These are phyloP conservation scores for Sphaeridia pumilis DNA, from an alignment of 2,888 invertebrate genomes.

Conservation along the genomic window DNA sequence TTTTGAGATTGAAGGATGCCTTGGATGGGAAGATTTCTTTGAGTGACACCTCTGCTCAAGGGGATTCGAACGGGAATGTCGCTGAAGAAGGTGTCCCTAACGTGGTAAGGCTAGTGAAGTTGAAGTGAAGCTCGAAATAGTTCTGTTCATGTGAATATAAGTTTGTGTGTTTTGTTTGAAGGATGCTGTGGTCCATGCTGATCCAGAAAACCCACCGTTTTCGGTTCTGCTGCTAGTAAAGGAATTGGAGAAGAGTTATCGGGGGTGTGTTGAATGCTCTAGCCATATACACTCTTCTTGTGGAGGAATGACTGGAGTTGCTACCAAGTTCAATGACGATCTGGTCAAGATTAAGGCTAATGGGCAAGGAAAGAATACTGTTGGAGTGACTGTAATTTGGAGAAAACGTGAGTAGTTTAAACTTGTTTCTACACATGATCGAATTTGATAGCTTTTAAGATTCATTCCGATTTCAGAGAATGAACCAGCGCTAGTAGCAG, in stretches of 20 bases:
- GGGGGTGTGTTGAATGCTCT: not conserved
- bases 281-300: slow-evolving; percentile 16
- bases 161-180: too few relatives aligned
- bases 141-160: too few relatives aligned
- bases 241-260: slow-evolving; percentile 13
- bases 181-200: slow-evolving; percentile 22
- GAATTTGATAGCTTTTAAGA: not conserved
- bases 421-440: not conserved
- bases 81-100: too few relatives aligned
- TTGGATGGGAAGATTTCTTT: not conserved
- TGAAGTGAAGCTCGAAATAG: too few relatives aligned
- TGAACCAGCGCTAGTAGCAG: slow-evolving; percentile 15
- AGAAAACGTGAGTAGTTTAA: not conserved
- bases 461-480: too few relatives aligned
- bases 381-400: not conserved
- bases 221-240: slow-evolving; percentile 20
- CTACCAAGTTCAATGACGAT: not conserved
- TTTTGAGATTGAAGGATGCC: slow-evolving; percentile 3
- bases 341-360: not conserved
- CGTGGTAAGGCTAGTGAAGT: too few relatives aligned
- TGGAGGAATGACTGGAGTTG: not conserved
- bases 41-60: too few relatives aligned
- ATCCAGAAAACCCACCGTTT: slow-evolving; percentile 18
- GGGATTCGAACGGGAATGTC: too few relatives aligned
- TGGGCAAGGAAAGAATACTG: too few relatives aligned